Evolutionary conservation across 2,113 vertebrate species (phyloP).

Genomic region (human): GRCh38 chr6:113808501-113809000

Average conservation of each 20-base stretch:
- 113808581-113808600: background rate
- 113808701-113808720: background rate
- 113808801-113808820: background rate
- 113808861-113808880: background rate
- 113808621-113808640: background rate
- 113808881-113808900: background rate
- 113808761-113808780: background rate
- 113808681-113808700: background rate
- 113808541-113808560: background rate
- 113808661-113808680: background rate
- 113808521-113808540: background rate
- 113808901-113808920: background rate
- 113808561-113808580: background rate
- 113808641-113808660: background rate
- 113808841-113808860: background rate
- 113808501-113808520: background rate
- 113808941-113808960: background rate
- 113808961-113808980: background rate
- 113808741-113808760: background rate
- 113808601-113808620: background rate
- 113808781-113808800: background rate
- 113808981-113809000: constrained; percentile 1
- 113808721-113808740: background rate
- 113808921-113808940: background rate
- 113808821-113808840: background rate